A percentile compares a stretch with the other conserved stretches of the same genome.
These are phyloP conservation scores for Pelobates cultripes DNA, from an alignment of 2,797 vertebrate genomes.

Conservation along the genomic window DNA sequence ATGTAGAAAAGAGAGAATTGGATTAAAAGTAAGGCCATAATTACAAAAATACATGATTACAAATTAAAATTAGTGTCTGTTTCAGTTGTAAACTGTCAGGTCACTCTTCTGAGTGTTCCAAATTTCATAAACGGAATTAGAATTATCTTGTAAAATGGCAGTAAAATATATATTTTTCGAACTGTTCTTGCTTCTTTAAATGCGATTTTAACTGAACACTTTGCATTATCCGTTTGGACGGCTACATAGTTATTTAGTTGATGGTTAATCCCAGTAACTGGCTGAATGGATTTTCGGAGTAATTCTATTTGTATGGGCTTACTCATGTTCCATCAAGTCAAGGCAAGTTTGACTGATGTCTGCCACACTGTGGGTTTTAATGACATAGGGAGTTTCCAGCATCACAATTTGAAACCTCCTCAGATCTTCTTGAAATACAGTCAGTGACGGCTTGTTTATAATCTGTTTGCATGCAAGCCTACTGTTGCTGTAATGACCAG, in stretches of 20 bases:
- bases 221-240: background rate
- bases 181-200: too few relatives aligned
- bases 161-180: too few relatives aligned
- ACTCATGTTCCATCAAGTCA: constrained; percentile 45
- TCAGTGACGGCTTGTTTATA: background rate
- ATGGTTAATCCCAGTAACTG: constrained; percentile 9
- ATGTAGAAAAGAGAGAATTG: too few relatives aligned
- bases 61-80: too few relatives aligned
- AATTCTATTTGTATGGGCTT: background rate
- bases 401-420: background rate
- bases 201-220: too few relatives aligned
- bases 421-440: background rate
- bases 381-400: constrained; percentile 37
- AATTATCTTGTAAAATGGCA: too few relatives aligned
- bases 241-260: background rate
- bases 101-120: too few relatives aligned
- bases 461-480: background rate
- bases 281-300: background rate
- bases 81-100: too few relatives aligned
- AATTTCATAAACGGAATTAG: too few relatives aligned
- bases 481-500: background rate
- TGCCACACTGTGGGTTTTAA: constrained; percentile 9
- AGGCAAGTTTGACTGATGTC: constrained; percentile 35
- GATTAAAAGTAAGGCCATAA: too few relatives aligned
- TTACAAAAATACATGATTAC: too few relatives aligned